Evolutionary conservation across 2,888 invertebrate genomes (phyloP).

Genomic region (Drosophila differens): DNA sequence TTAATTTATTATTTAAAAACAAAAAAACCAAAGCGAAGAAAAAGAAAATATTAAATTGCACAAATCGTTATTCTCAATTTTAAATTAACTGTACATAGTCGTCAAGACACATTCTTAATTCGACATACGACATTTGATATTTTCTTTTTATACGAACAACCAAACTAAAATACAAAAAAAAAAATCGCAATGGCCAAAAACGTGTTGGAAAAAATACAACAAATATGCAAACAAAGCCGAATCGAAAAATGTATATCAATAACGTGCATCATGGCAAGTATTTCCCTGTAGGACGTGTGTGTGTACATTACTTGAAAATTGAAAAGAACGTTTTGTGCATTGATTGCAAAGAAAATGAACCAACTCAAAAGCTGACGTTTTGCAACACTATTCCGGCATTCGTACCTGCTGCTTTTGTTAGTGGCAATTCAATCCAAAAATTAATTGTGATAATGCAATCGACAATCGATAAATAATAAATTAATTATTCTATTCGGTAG

Average conservation of each 20-base stretch:
- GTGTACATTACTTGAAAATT: conserved; percentile 83
- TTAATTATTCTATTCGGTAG: conserved; percentile 78
- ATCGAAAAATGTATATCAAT: conserved; percentile 54
- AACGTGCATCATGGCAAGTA: conserved; percentile 72
- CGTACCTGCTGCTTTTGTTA: conserved; percentile 31
- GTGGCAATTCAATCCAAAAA: conserved; percentile 48
- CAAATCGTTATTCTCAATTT: conserved; percentile 85
- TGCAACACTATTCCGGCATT: conserved; percentile 44
- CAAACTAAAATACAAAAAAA: conserved; percentile 25
- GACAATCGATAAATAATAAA: conserved; percentile 47
- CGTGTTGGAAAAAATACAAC: conserved; percentile 60
- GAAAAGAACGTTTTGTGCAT: conserved; percentile 85
- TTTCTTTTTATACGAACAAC: conserved; percentile 64
- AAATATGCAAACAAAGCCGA: conserved; percentile 34
- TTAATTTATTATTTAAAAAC: background rate
- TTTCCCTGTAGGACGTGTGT: conserved; percentile 64
- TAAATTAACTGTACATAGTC: conserved; percentile 82
- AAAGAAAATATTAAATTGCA: conserved; percentile 84
- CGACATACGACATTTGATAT: conserved; percentile 65
- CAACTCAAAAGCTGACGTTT: conserved; percentile 29
- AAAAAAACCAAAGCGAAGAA: conserved; percentile 24
- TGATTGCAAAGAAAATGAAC: conserved; percentile 68
- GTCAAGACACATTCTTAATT: conserved; percentile 31
- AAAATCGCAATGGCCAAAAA: conserved; percentile 27
- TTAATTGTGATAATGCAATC: conserved; percentile 46